Conservation (phyloP, 2,797 vertebrate genomes). For the Synanceia verrucosa region DNA sequence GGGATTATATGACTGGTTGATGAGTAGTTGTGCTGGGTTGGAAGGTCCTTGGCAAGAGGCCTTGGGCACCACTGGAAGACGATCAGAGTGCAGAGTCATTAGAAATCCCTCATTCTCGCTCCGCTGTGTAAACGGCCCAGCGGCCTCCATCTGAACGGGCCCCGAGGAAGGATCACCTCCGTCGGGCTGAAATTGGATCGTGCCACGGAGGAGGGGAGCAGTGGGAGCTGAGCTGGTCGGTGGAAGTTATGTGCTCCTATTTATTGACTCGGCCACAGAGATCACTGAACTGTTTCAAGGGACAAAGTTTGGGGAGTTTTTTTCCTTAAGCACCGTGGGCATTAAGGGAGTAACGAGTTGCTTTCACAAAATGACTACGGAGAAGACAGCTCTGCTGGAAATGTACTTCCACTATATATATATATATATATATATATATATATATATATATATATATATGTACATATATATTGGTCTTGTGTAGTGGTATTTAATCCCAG, state of each 20-base stretch:
- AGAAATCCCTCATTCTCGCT: constrained; percentile 77
- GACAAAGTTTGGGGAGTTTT: constrained; percentile 51
- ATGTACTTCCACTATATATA: constrained; percentile 14
- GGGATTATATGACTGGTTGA: constrained; percentile 68
- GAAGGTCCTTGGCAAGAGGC: constrained; percentile 73
- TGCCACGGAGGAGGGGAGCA: constrained; percentile 32
- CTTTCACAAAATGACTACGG: constrained; percentile 42
- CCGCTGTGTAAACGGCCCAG: constrained; percentile 58
- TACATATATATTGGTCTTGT: too few species aligned
- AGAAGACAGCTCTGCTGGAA: constrained; percentile 31
- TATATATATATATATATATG: too few species aligned
- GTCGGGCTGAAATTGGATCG: constrained; percentile 71
- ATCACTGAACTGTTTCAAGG: constrained; percentile 61
- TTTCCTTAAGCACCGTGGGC: constrained; percentile 41
- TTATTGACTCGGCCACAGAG: constrained; percentile 63
- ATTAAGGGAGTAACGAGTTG: constrained; percentile 42
- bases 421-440: too few species aligned
- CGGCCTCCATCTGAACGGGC: constrained; percentile 63
- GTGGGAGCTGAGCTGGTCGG: constrained; percentile 14
- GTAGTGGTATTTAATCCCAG: constrained; percentile 1
- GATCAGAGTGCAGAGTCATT: constrained; percentile 73
- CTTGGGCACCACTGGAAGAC: constrained; percentile 70
- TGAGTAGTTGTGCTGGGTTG: constrained; percentile 70
- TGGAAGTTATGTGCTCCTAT: constrained; percentile 56
- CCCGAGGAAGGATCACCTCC: constrained; percentile 71